Base-by-base conservation (phyloP, 2,113 vertebrate species). In the Bubalus kerabau region DNA sequence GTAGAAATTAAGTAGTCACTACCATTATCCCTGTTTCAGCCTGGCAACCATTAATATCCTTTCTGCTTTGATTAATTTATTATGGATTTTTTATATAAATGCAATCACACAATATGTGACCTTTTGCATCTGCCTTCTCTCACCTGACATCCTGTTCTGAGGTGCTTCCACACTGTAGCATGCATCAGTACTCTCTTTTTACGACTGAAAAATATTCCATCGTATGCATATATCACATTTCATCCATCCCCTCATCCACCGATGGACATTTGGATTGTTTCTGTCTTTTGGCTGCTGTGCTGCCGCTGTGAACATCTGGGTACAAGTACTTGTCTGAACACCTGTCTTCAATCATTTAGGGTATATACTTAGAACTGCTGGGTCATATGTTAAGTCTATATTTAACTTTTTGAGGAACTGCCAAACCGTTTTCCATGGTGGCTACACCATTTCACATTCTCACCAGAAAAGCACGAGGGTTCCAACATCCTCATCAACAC, bases 271-370 rank as follows among this genome's bases (percentile, higher is more conserved):
- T 88, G 85, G 11, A n/a, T 78, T 94, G 54, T 90, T 90, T 85
- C 46, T n/a, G 76, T 23, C n/a, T 74, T 92, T 74, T 59, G 21
- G 28, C 46, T 84, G 85, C 52, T 92, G 48, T 67, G 90, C 19
- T 74, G 57, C 71, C 52, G 1, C 54, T 24, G 36, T 60, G 30
- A 91, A 91, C 23, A 46, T 30, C 48, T 32, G n/a, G 90, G 24
- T 32, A 32, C 82, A 92, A 76, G 76, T 90, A 67, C n/a, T 86
- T 59, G 52, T 93, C 81, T 93, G 60, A 95, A 93, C 83, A 78
- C 21, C 36, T 43, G 28, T 96, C 97, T 93, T 76, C 78, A 86
- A 76, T 87, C 95, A 91, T 46, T 87, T 76, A 3, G 46, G 16
- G 50, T 71, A 85, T 48, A 89, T 26, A 91, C 6, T n/a, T 48